These are phyloP conservation scores for Oryzias dopingdopingensis DNA, from an alignment of 2,797 vertebrate genomes.

Conservation along the genomic window DNA sequence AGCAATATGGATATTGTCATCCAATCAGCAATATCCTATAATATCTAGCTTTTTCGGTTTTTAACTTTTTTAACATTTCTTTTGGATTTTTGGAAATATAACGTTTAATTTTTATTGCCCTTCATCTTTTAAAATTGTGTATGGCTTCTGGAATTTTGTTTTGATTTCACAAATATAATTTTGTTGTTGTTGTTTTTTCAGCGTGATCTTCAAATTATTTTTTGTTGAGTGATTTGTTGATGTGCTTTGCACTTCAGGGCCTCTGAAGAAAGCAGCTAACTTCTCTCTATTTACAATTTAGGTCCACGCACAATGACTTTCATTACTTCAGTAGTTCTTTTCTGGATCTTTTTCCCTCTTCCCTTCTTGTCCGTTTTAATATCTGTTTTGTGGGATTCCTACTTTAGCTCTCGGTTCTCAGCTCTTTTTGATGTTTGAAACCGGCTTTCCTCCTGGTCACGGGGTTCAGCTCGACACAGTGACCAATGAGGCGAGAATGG, in stretches of 20 bases:
- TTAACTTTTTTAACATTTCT: too few species aligned
- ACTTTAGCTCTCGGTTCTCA: conserved; percentile 59
- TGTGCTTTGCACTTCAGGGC: conserved; percentile 11
- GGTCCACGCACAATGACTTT: conserved; percentile 45
- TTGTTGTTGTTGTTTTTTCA: too few species aligned
- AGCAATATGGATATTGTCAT: too few species aligned
- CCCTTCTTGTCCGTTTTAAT: conserved; percentile 47
- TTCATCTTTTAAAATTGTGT: too few species aligned
- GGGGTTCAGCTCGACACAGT: conserved; percentile 48
- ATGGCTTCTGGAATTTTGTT: too few species aligned
- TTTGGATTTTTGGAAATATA: too few species aligned
- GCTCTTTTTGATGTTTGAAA: conserved; percentile 45
- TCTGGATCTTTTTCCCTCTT: conserved; percentile 35
- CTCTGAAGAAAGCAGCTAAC: conserved; percentile 8
- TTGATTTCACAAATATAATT: too few species aligned
- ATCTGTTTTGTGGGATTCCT: conserved; percentile 49
- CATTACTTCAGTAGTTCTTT: conserved; percentile 37
- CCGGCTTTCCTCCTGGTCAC: conserved; percentile 33
- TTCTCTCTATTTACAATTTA: conserved; percentile 40
- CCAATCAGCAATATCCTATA: too few species aligned
- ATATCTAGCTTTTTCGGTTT: too few species aligned
- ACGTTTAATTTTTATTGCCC: too few species aligned
- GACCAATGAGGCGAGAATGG: conserved; percentile 17
- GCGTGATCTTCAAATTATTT: too few species aligned
- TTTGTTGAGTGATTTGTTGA: too few species aligned